These are phyloP conservation scores for Bos javanicus DNA, from an alignment of 2,113 vertebrate species.

Conservation along the genomic window DNA sequence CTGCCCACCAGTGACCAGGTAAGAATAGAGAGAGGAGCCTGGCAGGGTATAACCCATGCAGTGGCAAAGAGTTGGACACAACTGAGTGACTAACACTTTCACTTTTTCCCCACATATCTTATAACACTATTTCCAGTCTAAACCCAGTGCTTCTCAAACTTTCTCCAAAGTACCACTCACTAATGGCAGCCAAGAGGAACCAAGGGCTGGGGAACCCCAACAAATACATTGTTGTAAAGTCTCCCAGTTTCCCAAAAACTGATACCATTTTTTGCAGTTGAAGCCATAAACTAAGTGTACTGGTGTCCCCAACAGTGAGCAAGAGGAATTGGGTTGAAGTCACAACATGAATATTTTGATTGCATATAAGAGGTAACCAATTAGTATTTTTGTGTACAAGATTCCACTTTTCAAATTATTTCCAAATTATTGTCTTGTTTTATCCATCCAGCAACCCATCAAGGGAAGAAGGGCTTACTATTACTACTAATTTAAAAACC, in stretches of 20 bases:
- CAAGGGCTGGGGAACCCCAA: too few relatives aligned
- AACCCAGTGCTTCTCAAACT: not conserved
- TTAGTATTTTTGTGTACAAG: not conserved
- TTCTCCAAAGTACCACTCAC: not conserved
- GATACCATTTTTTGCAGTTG: not conserved
- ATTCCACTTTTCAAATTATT: not conserved
- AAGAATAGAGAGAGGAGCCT: not conserved
- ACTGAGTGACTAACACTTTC: not conserved
- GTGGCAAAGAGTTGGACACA: not conserved
- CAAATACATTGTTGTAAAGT: not conserved
- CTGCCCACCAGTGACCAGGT: not conserved
- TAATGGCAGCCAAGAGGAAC: not conserved
- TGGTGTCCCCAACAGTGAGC: not conserved
- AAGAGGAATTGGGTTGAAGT: not conserved
- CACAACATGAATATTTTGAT: not conserved
- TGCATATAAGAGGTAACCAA: not conserved
- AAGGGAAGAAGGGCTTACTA: not conserved
- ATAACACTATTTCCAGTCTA: not conserved
- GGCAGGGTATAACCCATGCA: not conserved
- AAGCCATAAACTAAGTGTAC: not conserved
- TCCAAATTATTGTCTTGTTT: not conserved
- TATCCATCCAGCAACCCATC: not conserved
- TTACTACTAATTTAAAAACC: not conserved
- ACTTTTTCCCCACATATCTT: not conserved
- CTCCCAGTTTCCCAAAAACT: not conserved